A percentile compares a stretch with the other conserved stretches of the same genome.
Evolutionary conservation across 2,888 invertebrate species (phyloP).

Genomic region (Eupelmus urozonus): DNA sequence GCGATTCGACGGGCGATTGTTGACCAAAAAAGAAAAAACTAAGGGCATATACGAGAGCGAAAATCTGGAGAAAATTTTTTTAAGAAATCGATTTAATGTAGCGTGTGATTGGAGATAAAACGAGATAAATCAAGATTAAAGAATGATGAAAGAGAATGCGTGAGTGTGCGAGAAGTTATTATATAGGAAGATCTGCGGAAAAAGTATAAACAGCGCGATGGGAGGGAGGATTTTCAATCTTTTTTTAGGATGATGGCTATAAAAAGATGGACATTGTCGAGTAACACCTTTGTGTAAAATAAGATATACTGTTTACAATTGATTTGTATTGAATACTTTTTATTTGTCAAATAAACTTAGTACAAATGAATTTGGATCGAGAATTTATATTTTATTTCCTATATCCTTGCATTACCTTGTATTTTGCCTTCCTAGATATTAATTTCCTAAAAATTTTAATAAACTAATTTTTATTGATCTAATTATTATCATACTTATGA

Average conservation of each 20-base stretch:
- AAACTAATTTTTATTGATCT: too few relatives aligned
- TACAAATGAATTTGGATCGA: conserved; percentile 67
- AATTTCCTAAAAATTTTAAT: too few relatives aligned
- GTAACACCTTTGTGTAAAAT: conserved; percentile 68
- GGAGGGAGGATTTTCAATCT: conserved; percentile 52
- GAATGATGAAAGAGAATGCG: conserved; percentile 25
- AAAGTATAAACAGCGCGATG: conserved; percentile 43
- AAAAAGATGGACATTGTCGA: conserved; percentile 46
- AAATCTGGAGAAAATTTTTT: conserved; percentile 44
- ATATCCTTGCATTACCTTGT: too few relatives aligned
- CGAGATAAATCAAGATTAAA: conserved; percentile 13
- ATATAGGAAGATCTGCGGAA: conserved; percentile 47
- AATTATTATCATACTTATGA: too few relatives aligned
- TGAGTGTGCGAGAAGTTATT: conserved; percentile 46
- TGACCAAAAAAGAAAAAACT: neutral
- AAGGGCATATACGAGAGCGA: too few relatives aligned
- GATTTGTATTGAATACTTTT: conserved; percentile 75
- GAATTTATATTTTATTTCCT: conserved; percentile 6
- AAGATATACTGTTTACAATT: conserved; percentile 74
- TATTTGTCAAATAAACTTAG: conserved; percentile 76
- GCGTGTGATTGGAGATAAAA: conserved; percentile 38
- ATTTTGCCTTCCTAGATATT: too few relatives aligned
- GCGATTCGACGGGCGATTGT: conserved; percentile 20
- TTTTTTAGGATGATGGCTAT: conserved; percentile 53
- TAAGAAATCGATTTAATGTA: conserved; percentile 40